These are phyloP conservation scores for Pachycephus smyrnensis DNA, from an alignment of 2,888 invertebrate species.

Conservation along the genomic window DNA sequence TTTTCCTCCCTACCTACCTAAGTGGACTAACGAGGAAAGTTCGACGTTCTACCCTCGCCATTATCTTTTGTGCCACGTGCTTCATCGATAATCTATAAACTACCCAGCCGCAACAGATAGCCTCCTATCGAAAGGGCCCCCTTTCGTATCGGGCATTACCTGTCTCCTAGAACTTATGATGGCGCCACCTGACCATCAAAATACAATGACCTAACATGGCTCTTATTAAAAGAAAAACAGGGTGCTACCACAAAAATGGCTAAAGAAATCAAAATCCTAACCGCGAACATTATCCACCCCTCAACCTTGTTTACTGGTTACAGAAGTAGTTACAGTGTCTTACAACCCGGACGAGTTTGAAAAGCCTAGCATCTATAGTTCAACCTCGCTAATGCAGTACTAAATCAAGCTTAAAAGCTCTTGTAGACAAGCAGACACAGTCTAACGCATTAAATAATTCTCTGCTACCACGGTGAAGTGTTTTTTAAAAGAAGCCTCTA, in stretches of 20 bases:
- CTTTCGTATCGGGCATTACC: not conserved
- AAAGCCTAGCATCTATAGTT: not conserved
- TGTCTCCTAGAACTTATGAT: not conserved
- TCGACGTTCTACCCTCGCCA: conserved; percentile 26
- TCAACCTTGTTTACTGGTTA: not conserved
- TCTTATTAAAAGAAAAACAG: too few species aligned
- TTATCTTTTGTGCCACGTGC: conserved; percentile 35
- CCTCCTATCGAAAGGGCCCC: not conserved
- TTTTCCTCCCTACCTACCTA: conserved; percentile 12
- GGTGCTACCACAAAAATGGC: too few species aligned
- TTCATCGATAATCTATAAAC: conserved; percentile 46
- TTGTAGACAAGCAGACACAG: not conserved
- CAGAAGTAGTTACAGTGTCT: not conserved
- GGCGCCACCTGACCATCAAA: not conserved
- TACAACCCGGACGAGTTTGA: not conserved
- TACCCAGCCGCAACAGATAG: conserved; percentile 20
- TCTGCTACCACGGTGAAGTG: not conserved
- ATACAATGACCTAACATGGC: not conserved
- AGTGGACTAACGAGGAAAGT: conserved; percentile 36
- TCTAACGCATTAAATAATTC: not conserved
- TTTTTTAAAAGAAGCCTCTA: not conserved
- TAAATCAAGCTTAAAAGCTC: not conserved
- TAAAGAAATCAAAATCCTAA: not conserved
- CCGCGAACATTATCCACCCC: not conserved
- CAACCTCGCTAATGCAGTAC: not conserved